Base-by-base conservation (phyloP, 1,140 invertebrate genomes). In the Gerris buenoi region DNA sequence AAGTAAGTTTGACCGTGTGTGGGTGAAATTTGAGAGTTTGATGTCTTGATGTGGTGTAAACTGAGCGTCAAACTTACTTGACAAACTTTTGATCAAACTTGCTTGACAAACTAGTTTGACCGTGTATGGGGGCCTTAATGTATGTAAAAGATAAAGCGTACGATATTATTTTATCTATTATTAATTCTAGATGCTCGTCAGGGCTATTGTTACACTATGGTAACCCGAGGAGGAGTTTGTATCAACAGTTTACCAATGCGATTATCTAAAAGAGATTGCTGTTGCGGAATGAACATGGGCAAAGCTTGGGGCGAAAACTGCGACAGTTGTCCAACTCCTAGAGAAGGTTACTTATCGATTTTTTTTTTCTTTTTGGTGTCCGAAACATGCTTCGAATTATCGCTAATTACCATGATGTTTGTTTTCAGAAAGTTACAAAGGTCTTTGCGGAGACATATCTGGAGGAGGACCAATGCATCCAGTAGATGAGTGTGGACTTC, bases 211-310 rank as follows among this genome's bases (percentile, higher is more conserved):
- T 94, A 84, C 75, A 86, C 87, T 10, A 81, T 85, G 68, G 76
- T 90, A 27, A 81, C 81, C 56, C 76, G 81, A 23, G 81, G 82
- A 65, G 86, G 85, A 3, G 82, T 85, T 66, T 93, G 90, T 74
- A 78, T 81, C 25, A 85, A 88, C 72, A 80, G 82, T 58, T 75
- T 93, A 26, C 75, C 83, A 0, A 83, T 89, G 72, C 77, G 84
- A 67, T 76, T 92, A 25, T 91, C 90, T 0, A 88, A 90, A 75
- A 83, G 86, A 68, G 91, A 93, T 75, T 94, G 91, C 73, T 95
- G 91, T 75, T 94, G 91, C 77, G 88, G 88, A 1, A 85, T 88
- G 74, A 92, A 92, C 72, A 92, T 93, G 85, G 91, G 90, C 22
- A 85, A 88, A 76, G 90, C 87, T 3, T 91, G 89, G 89, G 89